A percentile compares a stretch with the other conserved stretches of the same genome.
These are phyloP conservation scores for Silurus meridionalis DNA, from an alignment of 2,113 vertebrate genomes.

Conservation along the genomic window DNA sequence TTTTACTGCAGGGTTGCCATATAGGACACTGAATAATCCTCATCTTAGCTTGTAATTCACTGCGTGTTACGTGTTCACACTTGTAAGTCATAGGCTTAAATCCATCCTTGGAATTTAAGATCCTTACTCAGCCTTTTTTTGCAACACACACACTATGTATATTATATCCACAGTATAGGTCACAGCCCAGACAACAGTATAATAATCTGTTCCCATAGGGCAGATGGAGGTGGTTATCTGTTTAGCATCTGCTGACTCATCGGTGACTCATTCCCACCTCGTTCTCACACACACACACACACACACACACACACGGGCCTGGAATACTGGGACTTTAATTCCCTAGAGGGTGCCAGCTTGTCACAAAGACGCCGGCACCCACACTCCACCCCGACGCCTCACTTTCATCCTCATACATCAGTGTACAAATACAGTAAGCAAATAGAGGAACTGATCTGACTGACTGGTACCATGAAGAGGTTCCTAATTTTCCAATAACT, in stretches of 20 bases:
- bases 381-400: constrained; percentile 10
- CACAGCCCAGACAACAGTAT: neutral
- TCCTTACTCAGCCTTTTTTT: neutral
- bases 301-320: constrained; percentile 10
- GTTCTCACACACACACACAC: constrained; percentile 28
- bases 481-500: neutral
- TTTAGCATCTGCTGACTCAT: constrained; percentile 41
- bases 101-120: neutral
- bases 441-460: neutral
- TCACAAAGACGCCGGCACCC: constrained; percentile 25
- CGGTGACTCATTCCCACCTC: constrained; percentile 39
- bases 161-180: neutral
- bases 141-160: neutral
- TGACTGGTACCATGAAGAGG: too few relatives aligned
- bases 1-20: neutral
- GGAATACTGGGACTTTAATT: constrained; percentile 17
- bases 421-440: neutral
- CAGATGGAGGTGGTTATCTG: constrained; percentile 25
- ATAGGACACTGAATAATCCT: neutral
- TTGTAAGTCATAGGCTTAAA: neutral
- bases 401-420: neutral
- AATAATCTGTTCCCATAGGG: neutral
- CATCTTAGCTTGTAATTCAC: neutral
- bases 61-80: neutral
- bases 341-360: constrained; percentile 28